Evolutionary conservation across 2,797 vertebrate genomes (phyloP), one percentile per base, ranked within the genome.

Genomic region (Lagorchestes hirsutus): DNA sequence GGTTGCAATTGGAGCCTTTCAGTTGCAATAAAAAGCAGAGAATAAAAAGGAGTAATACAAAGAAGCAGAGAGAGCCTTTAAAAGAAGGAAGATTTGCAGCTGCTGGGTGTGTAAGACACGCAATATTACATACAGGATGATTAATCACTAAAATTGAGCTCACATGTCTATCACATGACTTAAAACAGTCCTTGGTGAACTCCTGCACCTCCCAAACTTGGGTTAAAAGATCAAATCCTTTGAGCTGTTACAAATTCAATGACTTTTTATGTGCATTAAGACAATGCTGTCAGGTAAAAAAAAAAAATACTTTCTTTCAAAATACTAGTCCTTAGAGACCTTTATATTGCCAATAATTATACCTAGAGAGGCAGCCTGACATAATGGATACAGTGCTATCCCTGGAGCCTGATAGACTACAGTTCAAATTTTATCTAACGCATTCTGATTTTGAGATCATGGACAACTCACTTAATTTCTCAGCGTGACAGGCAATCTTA

Each of bases 191-290:
- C n/a, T 50, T 87, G 40, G 40, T 87, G 40, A 87, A 87, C 40
- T 87, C 27, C 40, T 50, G 9, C 31, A 87, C 74, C 74, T 87
- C 74, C 74, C 40, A 82, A 82, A 82, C n/a, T 87, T 87, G 40
- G 46, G n/a, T 82, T 59, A 92, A 0, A 95, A 16, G 34, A 50
- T 57, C 92, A 29, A 96, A 90, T 50, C 57, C 67, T 22, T 9
- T 50, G 82, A 92, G 31, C 56, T 96, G 54, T 90, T 95, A 96
- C 50, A 97, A 94, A 95, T 96, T 93, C 54, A 96, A 93, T 55
- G n/a, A 90, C 59, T 62, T 52, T 40, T 90, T 34, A 57, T 16
- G 14, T 95, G 52, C 14, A 74, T 87, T 46, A 87, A 93, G 67
- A 87, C 54, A 31, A 34, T 10, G 31, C 14, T 29, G 40, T 87